A percentile compares a stretch with the other conserved stretches of the same genome.
phyloP scores from a whole-genome alignment of 2,113 vertebrate species.

The Cynocephalus volans region DNA sequence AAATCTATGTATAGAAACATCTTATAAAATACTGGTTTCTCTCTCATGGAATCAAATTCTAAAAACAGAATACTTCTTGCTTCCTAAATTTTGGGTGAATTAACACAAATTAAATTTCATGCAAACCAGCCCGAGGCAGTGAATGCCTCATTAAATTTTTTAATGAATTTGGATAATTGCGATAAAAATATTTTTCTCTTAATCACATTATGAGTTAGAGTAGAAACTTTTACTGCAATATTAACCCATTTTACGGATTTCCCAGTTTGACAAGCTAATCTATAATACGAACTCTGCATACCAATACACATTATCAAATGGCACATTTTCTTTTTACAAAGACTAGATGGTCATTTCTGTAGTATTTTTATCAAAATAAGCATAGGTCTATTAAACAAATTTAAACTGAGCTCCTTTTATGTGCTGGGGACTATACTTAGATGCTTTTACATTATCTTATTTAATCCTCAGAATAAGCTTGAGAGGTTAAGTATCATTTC shows the following conservation, averaged over 20 bases:
- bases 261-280: not conserved
- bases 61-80: slow-evolving; percentile 60
- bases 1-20: not conserved
- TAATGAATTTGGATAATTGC: slow-evolving; percentile 72
- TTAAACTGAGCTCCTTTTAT: not conserved
- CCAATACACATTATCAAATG: not conserved
- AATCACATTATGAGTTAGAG: not conserved
- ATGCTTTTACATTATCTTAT: not conserved
- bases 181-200: slow-evolving; percentile 56
- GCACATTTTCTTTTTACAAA: not conserved
- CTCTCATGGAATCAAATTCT: slow-evolving; percentile 74
- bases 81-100: slow-evolving; percentile 82
- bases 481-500: not conserved
- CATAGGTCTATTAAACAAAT: not conserved
- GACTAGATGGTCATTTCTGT: not conserved
- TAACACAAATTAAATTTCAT: slow-evolving; percentile 86
- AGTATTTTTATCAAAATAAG: slow-evolving; percentile 53
- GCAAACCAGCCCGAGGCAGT: slow-evolving; percentile 79
- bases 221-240: slow-evolving; percentile 27
- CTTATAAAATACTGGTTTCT: slow-evolving; percentile 21
- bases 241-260: slow-evolving; percentile 75
- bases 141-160: slow-evolving; percentile 76
- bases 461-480: not conserved
- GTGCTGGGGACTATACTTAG: not conserved
- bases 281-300: not conserved